Percentiles rank a stretch among this genome's conserved stretches.
Conservation (phyloP, 2,113 vertebrate species). For the Okapia johnstoni region DNA sequence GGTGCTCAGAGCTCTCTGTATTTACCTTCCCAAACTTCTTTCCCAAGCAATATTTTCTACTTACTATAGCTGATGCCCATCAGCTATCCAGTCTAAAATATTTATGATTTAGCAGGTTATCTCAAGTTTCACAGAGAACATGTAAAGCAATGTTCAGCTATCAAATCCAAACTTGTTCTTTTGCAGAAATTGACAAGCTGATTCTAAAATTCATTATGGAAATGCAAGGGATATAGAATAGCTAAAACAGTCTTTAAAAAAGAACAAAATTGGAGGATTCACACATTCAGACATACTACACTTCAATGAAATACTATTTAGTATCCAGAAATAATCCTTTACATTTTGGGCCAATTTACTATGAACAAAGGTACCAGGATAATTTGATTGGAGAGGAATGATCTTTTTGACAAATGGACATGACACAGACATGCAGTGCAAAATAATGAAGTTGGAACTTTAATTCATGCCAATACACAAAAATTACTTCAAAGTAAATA, state of each 20-base stretch:
- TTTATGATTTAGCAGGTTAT: not conserved
- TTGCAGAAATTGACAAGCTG: not conserved
- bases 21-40: not conserved
- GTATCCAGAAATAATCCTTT: not conserved
- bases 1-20: not conserved
- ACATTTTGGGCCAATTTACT: not conserved
- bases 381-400: not conserved
- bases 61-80: no score
- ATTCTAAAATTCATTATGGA: not conserved
- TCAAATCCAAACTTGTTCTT: not conserved
- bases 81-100: not conserved
- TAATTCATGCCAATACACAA: not conserved
- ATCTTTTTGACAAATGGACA: not conserved
- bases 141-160: not conserved
- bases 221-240: not conserved
- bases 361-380: not conserved
- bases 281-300: not conserved
- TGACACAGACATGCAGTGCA: not conserved
- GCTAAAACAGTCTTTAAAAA: not conserved
- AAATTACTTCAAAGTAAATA: not conserved
- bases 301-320: not conserved
- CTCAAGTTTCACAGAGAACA: not conserved
- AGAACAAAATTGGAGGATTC: not conserved
- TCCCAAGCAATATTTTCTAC: not conserved
- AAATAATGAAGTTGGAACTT: not conserved